Conservation (phyloP, 2,113 vertebrate genomes). For the Mystacornis crossleyi region DNA sequence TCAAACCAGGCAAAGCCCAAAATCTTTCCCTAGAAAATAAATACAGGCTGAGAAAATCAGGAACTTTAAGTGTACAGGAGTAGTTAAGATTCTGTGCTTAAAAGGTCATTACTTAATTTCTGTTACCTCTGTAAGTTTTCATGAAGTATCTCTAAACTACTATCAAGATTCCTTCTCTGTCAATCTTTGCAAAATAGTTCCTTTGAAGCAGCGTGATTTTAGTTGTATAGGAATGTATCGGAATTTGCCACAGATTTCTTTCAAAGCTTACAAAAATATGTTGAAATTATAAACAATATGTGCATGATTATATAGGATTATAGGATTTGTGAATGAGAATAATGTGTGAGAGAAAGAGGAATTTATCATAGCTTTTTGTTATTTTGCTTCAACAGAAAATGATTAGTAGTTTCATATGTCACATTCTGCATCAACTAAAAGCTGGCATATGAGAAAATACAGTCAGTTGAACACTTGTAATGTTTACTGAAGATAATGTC, state of each 20-base stretch:
- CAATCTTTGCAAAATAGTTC: neutral
- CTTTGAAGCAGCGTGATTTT: neutral
- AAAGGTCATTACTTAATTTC: neutral
- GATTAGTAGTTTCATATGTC: neutral
- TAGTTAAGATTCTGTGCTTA: neutral
- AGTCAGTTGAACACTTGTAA: neutral
- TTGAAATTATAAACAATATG: neutral
- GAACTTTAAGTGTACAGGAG: neutral
- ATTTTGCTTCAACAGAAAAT: slow-evolving; percentile 8
- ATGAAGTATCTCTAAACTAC: neutral
- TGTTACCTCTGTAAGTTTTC: neutral
- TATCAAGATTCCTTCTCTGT: neutral
- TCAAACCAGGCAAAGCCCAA: neutral
- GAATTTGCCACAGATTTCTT: slow-evolving; percentile 4
- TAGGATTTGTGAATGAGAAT: neutral
- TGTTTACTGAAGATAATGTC: neutral
- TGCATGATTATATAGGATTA: neutral
- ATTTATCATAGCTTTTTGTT: neutral
- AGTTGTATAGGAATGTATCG: neutral
- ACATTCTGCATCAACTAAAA: neutral
- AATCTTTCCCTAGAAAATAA: neutral
- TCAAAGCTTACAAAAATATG: neutral
- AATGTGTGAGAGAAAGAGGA: neutral
- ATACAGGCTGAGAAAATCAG: neutral
- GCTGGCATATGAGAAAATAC: neutral